phyloP scores from a whole-genome alignment of 2,888 invertebrate genomes.

The Epinotia brunnichana region DNA sequence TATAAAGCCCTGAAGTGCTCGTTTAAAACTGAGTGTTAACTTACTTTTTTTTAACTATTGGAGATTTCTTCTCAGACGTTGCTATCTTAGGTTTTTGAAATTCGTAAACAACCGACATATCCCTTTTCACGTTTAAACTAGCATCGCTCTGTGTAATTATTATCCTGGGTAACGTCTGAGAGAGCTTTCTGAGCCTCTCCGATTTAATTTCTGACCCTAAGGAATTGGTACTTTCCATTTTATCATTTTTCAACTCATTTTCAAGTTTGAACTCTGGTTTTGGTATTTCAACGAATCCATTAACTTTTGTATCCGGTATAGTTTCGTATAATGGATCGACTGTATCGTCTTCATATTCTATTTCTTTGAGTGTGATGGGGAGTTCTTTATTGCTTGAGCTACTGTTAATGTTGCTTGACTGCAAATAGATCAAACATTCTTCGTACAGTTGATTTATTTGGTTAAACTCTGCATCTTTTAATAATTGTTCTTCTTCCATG shows the following conservation, averaged over 20 bases:
- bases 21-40: neutral
- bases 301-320: slow-evolving; percentile 51
- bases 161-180: slow-evolving; percentile 73
- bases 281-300: slow-evolving; percentile 44
- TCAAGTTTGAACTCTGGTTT: slow-evolving; percentile 61
- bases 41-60: slow-evolving; percentile 40
- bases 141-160: slow-evolving; percentile 74
- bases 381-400: neutral
- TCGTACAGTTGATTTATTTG: slow-evolving; percentile 72
- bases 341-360: slow-evolving; percentile 31
- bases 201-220: slow-evolving; percentile 62
- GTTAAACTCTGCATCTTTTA: slow-evolving; percentile 59
- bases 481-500: slow-evolving; percentile 53
- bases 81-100: slow-evolving; percentile 42
- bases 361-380: slow-evolving; percentile 11
- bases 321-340: slow-evolving; percentile 62
- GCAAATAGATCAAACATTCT: slow-evolving; percentile 72
- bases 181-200: slow-evolving; percentile 68
- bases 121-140: slow-evolving; percentile 58
- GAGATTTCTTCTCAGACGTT: slow-evolving; percentile 46
- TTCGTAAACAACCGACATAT: slow-evolving; percentile 41
- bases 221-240: slow-evolving; percentile 59
- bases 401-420: slow-evolving; percentile 41
- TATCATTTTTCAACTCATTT: slow-evolving; percentile 62
- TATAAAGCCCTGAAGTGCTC: neutral